Percentiles rank a stretch among this genome's conserved stretches.
phyloP scores from a whole-genome alignment of 2,113 vertebrate genomes.

The Acrocephalus kingi region DNA sequence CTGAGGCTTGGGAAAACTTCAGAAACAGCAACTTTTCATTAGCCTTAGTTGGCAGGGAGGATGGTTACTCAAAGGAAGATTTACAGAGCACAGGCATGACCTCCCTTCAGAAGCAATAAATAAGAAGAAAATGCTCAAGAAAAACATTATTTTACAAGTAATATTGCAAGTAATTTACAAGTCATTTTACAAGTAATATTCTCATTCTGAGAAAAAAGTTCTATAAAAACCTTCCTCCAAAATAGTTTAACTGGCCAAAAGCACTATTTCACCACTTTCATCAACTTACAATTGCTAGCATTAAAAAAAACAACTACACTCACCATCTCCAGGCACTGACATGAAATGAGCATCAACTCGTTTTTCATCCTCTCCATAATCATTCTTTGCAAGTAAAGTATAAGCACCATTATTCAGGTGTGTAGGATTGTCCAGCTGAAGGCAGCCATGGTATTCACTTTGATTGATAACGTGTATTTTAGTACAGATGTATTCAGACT shows the following conservation, averaged over 20 bases:
- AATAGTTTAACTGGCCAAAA: not conserved
- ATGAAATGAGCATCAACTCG: slow-evolving; percentile 91
- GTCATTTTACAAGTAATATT: not conserved
- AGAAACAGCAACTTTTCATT: not conserved
- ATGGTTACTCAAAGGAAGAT: not conserved
- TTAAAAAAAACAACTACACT: slow-evolving; percentile 47
- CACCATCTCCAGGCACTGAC: slow-evolving; percentile 84
- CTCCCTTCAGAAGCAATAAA: not conserved
- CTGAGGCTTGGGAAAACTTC: not conserved
- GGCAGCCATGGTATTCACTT: slow-evolving; percentile 94
- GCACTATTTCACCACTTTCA: not conserved
- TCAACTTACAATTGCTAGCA: not conserved
- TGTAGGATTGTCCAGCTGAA: slow-evolving; percentile 94
- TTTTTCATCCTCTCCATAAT: slow-evolving; percentile 82
- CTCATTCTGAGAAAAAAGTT: not conserved
- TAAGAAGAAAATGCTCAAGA: not conserved
- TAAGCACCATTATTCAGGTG: slow-evolving; percentile 95
- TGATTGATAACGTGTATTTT: slow-evolving; percentile 89
- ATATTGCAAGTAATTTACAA: not conserved
- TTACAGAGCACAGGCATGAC: not conserved
- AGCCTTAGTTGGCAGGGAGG: not conserved
- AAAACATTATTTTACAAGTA: not conserved
- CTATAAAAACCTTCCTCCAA: not conserved
- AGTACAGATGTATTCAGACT: slow-evolving; percentile 88
- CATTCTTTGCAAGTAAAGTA: slow-evolving; percentile 85